Base-by-base conservation (phyloP, 2,113 vertebrate genomes). In the Poeciliopsis retropinna region DNA sequence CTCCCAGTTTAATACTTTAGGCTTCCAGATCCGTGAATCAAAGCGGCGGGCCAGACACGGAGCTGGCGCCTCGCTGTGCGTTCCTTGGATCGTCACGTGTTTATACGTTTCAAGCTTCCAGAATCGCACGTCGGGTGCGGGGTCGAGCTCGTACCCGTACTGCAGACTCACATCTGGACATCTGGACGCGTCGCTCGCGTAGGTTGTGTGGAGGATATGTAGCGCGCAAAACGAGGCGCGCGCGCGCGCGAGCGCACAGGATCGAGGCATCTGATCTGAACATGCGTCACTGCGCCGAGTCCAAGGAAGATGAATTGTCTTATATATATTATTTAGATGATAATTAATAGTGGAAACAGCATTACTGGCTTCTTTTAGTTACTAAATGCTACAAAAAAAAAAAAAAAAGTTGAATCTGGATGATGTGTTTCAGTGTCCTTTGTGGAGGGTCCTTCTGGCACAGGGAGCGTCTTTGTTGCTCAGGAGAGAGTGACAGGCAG, bases 381-480 rank as follows among this genome's bases (percentile, higher is more conserved):
- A 8, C 22, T 22, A 25, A 54, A 63, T 44, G 63, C 8, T 17
- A 47, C 34, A 51, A 62, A 47, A 25, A 37, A n/a, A n/a, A n/a
- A n/a, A n/a, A n/a, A n/a, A n/a, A n/a, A n/a, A n/a, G 19, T 25
- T n/a, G 22, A 64, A 64, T 54, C 22, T 54, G 25, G n/a, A 19
- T 25, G 14, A 44, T 17, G 41, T 17, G 70, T 85, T 76, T 72
- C 70, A 60, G 47, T 30, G 12, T 61, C 65, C 64, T 61, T 64
- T 3, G 70, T 73, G 0, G 31, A 19, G 41, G 41, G 28, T 54
- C 27, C 68, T 72, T 80, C 67, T 70, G 67, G 37, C 84, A 93
- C 90, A 92, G 72, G n/a, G 82, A 84, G 67, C 7, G 19, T 70
- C 85, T 89, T 87, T 93, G 86, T 90, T 88, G 62, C 39, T 67